Conservation (phyloP, 2,113 vertebrate genomes). For the Bos indicus region DNA sequence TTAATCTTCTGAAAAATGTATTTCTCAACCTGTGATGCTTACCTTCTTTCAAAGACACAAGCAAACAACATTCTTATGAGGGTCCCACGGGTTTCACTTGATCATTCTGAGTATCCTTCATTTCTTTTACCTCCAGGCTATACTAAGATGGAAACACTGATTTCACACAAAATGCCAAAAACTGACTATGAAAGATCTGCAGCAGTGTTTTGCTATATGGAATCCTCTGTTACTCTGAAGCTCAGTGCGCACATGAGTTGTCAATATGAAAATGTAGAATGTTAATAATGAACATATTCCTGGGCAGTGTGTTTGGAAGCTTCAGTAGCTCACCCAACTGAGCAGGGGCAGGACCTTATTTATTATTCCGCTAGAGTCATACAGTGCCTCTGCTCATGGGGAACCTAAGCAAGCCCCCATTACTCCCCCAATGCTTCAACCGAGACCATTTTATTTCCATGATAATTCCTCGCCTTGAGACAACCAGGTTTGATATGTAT, state of each 20-base stretch:
- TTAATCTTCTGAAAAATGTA: neutral
- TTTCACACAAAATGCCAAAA: neutral
- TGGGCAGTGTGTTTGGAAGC: neutral
- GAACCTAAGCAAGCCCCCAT: neutral
- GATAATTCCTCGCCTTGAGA: neutral
- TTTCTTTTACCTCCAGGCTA: neutral
- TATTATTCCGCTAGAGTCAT: neutral
- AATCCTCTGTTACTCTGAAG: neutral
- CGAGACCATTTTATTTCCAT: neutral
- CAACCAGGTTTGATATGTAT: conserved; percentile 16
- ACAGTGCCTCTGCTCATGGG: neutral
- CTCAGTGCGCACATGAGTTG: neutral
- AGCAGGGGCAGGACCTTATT: neutral
- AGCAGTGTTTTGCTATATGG: neutral
- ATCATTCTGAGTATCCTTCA: neutral
- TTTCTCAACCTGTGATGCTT: neutral
- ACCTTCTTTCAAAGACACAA: neutral
- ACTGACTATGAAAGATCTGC: neutral
- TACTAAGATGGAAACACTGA: neutral
- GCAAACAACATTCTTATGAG: neutral
- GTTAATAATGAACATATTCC: neutral
- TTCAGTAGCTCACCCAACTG: neutral
- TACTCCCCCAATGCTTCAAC: neutral
- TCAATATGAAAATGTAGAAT: neutral
- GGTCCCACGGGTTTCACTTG: neutral